Evolutionary conservation across 2,888 invertebrate genomes (phyloP).

Genomic region (Papilio protenor): DNA sequence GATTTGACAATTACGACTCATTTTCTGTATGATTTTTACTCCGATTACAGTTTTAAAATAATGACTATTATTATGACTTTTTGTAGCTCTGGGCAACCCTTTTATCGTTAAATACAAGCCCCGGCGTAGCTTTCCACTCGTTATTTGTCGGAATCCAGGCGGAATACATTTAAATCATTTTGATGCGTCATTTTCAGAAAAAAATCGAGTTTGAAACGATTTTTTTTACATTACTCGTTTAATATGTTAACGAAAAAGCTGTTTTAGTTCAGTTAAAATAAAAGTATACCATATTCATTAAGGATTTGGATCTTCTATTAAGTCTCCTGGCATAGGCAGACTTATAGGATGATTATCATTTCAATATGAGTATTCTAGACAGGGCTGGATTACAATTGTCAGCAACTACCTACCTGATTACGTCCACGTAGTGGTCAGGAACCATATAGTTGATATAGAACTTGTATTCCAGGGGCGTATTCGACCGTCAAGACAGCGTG

Average conservation of each 20-base stretch:
- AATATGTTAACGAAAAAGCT: neutral
- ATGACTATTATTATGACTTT: conserved; percentile 41
- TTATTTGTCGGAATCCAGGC: conserved; percentile 33
- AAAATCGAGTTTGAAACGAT: neutral
- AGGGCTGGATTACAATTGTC: neutral
- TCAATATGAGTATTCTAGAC: neutral
- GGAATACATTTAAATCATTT: conserved; percentile 40
- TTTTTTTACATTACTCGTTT: neutral
- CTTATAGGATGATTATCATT: neutral
- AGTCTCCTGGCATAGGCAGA: neutral
- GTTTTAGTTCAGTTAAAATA: neutral
- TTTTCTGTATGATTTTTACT: conserved; percentile 21
- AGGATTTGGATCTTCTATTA: neutral
- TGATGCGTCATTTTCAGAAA: conserved; percentile 27
- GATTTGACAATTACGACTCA: conserved; percentile 28
- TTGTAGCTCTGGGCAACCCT: conserved; percentile 16
- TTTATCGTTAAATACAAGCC: conserved; percentile 36
- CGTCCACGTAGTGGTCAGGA: neutral
- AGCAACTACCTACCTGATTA: neutral
- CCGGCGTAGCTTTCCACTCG: conserved; percentile 14
- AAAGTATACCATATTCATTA: neutral
- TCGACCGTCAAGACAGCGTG: conserved; percentile 95
- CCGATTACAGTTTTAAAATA: conserved; percentile 35
- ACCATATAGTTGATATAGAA: neutral
- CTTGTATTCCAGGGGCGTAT: conserved; percentile 87